Conservation (phyloP, 2,113 vertebrate genomes). For the human (Homo sapiens) region GRCh38 chr7:140594001-140594500, state of each 20-base stretch:
- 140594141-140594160: too few species aligned
- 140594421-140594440: background rate
- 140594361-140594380: background rate
- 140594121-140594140: too few species aligned
- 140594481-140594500: background rate
- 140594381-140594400: background rate
- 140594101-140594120: too few species aligned
- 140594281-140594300: background rate
- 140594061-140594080: too few species aligned
- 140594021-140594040: too few species aligned
- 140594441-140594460: background rate
- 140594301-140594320: background rate
- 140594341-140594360: background rate
- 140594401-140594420: background rate
- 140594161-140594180: background rate
- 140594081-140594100: too few species aligned
- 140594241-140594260: background rate
- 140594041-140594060: too few species aligned
- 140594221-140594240: background rate
- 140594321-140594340: background rate
- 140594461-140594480: background rate
- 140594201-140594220: background rate
- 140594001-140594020: too few species aligned
- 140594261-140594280: background rate
- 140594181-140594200: background rate